phyloP scores from a whole-genome alignment of 2,113 vertebrate genomes.

The Amphiprion ocellaris region DNA sequence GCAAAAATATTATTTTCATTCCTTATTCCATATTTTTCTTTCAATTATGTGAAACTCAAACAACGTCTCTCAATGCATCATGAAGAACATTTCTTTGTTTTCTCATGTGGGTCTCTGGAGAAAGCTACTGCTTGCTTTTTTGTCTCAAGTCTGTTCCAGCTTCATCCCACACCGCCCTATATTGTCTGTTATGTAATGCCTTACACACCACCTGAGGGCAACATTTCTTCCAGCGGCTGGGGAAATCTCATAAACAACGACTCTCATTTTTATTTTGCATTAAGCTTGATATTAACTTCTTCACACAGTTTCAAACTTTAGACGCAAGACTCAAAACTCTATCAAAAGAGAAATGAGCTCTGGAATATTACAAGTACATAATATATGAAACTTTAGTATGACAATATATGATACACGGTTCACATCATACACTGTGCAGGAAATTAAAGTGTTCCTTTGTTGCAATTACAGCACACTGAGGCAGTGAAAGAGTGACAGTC shows the following conservation, averaged over 20 bases:
- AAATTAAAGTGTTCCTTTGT: conserved; percentile 57
- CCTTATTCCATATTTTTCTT: conserved; percentile 19
- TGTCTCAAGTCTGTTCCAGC: conserved; percentile 48
- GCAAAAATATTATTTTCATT: conserved; percentile 5
- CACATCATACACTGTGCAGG: conserved; percentile 43
- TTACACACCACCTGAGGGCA: conserved; percentile 63
- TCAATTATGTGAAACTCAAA: conserved; percentile 39
- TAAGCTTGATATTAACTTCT: conserved; percentile 65
- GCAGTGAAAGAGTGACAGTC: conserved; percentile 38
- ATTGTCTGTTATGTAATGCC: conserved; percentile 64
- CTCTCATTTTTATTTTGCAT: conserved; percentile 59
- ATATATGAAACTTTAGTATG: conserved; percentile 50
- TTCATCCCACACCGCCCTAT: conserved; percentile 64
- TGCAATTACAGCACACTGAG: conserved; percentile 41
- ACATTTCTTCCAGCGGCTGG: conserved; percentile 47
- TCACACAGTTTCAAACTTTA: conserved; percentile 49
- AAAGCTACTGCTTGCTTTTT: conserved; percentile 46
- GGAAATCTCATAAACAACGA: conserved; percentile 70
- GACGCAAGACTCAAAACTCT: conserved; percentile 49
- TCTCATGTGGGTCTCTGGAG: conserved; percentile 48
- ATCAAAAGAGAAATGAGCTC: conserved; percentile 51
- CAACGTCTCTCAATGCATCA: conserved; percentile 15
- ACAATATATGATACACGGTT: conserved; percentile 35
- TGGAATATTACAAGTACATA: conserved; percentile 40
- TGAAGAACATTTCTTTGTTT: conserved; percentile 47